These are phyloP conservation scores for Pseudeuparius sepicola DNA, from an alignment of 2,888 invertebrate genomes.

Conservation along the genomic window DNA sequence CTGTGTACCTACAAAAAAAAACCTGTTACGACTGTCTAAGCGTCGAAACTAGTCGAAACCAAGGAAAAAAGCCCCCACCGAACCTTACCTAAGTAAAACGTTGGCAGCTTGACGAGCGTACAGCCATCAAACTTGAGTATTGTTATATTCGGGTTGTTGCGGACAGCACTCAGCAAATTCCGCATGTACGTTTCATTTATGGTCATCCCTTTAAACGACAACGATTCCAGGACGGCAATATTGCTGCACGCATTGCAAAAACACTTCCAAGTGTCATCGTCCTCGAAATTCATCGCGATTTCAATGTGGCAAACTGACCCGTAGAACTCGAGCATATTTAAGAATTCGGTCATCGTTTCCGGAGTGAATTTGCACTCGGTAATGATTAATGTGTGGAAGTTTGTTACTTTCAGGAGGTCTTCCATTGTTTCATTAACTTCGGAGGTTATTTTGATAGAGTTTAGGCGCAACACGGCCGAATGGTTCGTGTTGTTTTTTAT, in stretches of 20 bases:
- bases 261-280: slow-evolving; percentile 32
- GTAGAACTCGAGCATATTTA: slow-evolving; percentile 35
- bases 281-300: slow-evolving; percentile 31
- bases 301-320: slow-evolving; percentile 33
- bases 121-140: slow-evolving; percentile 34
- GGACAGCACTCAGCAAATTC: slow-evolving; percentile 29
- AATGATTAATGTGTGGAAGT: slow-evolving; percentile 32
- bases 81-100: slow-evolving; percentile 33
- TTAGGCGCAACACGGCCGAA: slow-evolving; percentile 33
- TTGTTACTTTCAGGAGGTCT: slow-evolving; percentile 33
- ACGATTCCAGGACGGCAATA: slow-evolving; percentile 28
- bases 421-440: slow-evolving; percentile 36
- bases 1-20: no score
- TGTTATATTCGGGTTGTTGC: slow-evolving; percentile 30
- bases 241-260: slow-evolving; percentile 32
- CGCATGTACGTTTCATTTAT: slow-evolving; percentile 33
- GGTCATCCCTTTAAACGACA: slow-evolving; percentile 32
- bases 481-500: slow-evolving; percentile 34
- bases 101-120: slow-evolving; percentile 30
- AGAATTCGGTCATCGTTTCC: slow-evolving; percentile 33
- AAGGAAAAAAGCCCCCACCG: no score
- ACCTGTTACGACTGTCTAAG: no score
- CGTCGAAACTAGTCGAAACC: no score
- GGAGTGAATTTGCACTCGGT: slow-evolving; percentile 32
- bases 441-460: slow-evolving; percentile 30